Percentiles rank a stretch among this genome's conserved stretches.
Conservation (phyloP, 1,140 invertebrate genomes). For the Asobara japonica region DNA sequence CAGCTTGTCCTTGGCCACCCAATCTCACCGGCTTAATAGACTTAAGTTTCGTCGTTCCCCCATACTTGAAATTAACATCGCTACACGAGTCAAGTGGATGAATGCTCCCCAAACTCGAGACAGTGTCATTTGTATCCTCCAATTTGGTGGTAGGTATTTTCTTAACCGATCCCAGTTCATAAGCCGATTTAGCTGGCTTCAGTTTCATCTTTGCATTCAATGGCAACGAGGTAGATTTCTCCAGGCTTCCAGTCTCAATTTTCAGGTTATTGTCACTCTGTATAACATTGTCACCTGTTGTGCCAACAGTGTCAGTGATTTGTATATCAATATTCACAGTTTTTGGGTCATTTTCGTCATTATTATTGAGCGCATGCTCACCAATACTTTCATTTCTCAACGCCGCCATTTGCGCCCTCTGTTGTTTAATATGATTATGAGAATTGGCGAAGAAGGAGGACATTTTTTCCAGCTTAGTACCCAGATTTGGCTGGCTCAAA, state of each 20-base stretch:
- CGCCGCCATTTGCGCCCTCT: slow-evolving; percentile 57
- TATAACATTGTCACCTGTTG: slow-evolving; percentile 31
- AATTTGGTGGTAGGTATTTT: slow-evolving; percentile 65
- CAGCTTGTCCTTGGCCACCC: slow-evolving; percentile 34
- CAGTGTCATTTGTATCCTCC: slow-evolving; percentile 57
- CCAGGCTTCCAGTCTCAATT: slow-evolving; percentile 46
- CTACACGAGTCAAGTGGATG: slow-evolving; percentile 70
- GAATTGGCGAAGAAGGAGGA: slow-evolving; percentile 73
- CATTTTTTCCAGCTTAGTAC: slow-evolving; percentile 61
- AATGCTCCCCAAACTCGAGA: slow-evolving; percentile 54
- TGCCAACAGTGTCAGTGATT: slow-evolving; percentile 53
- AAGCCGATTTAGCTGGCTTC: slow-evolving; percentile 65
- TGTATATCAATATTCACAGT: slow-evolving; percentile 63
- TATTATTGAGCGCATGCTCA: slow-evolving; percentile 34
- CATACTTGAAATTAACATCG: slow-evolving; percentile 74
- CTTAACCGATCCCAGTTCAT: slow-evolving; percentile 67
- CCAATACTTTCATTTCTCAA: slow-evolving; percentile 47
- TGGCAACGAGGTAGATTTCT: slow-evolving; percentile 59
- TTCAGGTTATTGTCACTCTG: slow-evolving; percentile 49
- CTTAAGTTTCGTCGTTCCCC: slow-evolving; percentile 75
- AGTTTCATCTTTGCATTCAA: slow-evolving; percentile 60
- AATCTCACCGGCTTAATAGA: slow-evolving; percentile 63
- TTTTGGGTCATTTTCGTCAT: slow-evolving; percentile 62
- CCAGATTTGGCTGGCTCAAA: slow-evolving; percentile 64
- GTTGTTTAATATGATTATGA: slow-evolving; percentile 73